Conservation (phyloP, 2,888 invertebrate species). For the Orchesellides sinensis region DNA sequence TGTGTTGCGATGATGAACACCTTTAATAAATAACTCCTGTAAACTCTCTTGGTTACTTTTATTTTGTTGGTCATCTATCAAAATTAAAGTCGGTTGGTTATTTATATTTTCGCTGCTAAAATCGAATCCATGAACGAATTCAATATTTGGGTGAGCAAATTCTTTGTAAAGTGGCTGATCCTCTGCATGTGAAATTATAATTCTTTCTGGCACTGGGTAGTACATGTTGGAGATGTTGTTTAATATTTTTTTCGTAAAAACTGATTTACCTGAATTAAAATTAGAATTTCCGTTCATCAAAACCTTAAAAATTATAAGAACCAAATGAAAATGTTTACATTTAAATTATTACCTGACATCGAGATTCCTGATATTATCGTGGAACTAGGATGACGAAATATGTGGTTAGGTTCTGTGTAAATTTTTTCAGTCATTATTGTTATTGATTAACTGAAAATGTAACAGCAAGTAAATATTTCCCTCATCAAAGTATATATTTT, state of each 20-base stretch:
- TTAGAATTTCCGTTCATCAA: too few relatives aligned
- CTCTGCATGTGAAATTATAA: not conserved
- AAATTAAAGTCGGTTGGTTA: too few relatives aligned
- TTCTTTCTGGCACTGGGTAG: not conserved
- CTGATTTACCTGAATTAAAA: not conserved
- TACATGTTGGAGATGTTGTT: not conserved
- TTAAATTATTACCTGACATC: too few relatives aligned
- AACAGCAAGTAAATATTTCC: not conserved
- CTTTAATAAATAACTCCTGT: conserved; percentile 49
- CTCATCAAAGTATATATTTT: not conserved
- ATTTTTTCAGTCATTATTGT: not conserved
- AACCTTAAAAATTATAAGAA: too few relatives aligned
- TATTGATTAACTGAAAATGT: not conserved
- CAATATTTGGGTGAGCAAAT: not conserved
- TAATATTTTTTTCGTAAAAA: not conserved
- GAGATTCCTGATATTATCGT: not conserved
- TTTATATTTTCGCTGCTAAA: too few relatives aligned
- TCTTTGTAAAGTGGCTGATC: not conserved
- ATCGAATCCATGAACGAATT: too few relatives aligned
- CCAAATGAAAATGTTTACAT: too few relatives aligned
- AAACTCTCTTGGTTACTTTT: too few relatives aligned
- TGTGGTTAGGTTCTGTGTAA: not conserved
- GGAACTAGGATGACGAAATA: not conserved
- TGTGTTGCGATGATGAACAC: conserved; percentile 43
- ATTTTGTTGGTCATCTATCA: not conserved